phyloP scores from a whole-genome alignment of 2,797 vertebrate species.

The Sciaenops ocellatus region DNA sequence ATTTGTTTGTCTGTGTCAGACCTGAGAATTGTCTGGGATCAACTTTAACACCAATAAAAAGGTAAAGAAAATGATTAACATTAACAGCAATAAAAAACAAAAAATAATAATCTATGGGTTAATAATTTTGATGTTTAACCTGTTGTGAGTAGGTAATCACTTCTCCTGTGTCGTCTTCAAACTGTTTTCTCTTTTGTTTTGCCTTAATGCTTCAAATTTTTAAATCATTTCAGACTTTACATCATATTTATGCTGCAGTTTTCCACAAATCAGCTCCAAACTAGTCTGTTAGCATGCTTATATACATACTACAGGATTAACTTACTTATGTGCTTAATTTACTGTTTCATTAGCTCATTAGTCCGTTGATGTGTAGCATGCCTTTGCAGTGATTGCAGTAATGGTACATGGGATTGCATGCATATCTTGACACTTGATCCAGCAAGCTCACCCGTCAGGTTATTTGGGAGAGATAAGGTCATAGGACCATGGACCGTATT shows the following conservation, averaged over 20 bases:
- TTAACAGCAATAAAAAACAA: too few relatives aligned
- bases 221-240: not conserved
- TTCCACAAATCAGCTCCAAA: not conserved
- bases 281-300: not conserved
- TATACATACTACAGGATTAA: not conserved
- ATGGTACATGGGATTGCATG: not conserved
- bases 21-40: not conserved
- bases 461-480: conserved; percentile 37
- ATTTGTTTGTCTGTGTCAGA: too few relatives aligned
- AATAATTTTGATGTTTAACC: not conserved
- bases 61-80: too few relatives aligned
- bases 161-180: not conserved
- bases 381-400: not conserved
- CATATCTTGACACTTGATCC: conserved; percentile 28
- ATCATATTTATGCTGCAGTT: not conserved
- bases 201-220: not conserved
- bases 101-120: too few relatives aligned
- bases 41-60: not conserved
- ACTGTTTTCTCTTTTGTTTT: not conserved
- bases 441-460: not conserved
- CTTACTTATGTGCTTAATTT: too few relatives aligned
- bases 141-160: not conserved
- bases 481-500: not conserved
- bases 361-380: not conserved
- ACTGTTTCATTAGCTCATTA: not conserved